phyloP scores from a whole-genome alignment of 2,888 invertebrate species.

The Argynnis bischoffii region DNA sequence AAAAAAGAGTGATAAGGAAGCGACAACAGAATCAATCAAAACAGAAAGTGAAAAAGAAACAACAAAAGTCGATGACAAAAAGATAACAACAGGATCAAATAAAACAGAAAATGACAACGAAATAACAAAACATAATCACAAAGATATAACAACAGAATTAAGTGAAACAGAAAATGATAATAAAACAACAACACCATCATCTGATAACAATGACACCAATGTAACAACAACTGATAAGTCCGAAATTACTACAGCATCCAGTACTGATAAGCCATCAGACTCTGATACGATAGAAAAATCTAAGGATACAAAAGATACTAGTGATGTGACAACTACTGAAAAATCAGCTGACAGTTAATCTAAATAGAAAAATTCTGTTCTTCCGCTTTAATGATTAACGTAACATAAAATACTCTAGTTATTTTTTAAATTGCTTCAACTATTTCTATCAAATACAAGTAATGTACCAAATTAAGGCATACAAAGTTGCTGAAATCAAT shows the following conservation, averaged over 20 bases:
- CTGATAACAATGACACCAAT: background rate
- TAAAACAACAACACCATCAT: background rate
- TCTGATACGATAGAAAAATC: background rate
- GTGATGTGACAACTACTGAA: constrained; percentile 9
- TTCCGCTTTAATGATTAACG: too few species aligned
- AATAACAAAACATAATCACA: background rate
- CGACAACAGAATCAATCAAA: too few species aligned
- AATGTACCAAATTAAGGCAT: too few species aligned
- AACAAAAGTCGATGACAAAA: background rate
- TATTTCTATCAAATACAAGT: too few species aligned
- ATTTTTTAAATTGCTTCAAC: too few species aligned
- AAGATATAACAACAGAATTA: background rate
- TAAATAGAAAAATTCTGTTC: background rate
- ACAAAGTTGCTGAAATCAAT: too few species aligned
- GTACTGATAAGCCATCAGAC: constrained; percentile 4
- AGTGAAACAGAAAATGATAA: constrained; percentile 7
- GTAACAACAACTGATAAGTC: background rate
- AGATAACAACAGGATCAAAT: background rate
- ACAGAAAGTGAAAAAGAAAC: background rate
- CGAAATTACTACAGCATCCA: background rate
- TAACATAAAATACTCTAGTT: too few species aligned
- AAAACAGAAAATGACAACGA: background rate
- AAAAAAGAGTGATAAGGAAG: too few species aligned
- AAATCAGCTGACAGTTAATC: constrained; percentile 9
- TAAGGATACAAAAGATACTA: constrained; percentile 8